Base-by-base conservation (phyloP, 2,113 vertebrate genomes). In the Oreocharis arfaki region DNA sequence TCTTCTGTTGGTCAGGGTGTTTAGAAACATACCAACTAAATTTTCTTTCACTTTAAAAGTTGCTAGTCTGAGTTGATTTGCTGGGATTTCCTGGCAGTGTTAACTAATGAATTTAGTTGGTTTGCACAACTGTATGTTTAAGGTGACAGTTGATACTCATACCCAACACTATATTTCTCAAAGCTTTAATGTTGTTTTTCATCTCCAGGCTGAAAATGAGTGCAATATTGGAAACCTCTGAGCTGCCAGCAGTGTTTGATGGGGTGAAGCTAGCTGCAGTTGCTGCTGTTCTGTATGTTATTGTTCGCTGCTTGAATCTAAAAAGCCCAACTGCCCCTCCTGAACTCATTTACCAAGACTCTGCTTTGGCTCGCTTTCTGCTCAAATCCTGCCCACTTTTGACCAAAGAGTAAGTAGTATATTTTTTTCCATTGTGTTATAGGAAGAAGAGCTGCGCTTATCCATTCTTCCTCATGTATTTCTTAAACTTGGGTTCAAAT, bases 241-340 rank as follows among this genome's bases (percentile, higher is more conserved):
- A 99, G 98, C 98, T 99, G 97, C 99, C 99, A 0, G 99, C 99
- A 1, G 99, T 99, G 97, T 99, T 99, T 42, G 99, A 99, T 4
- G 99, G 99, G 90, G 98, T 99, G 98, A 99, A 99, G 97, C 95
- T 99, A 84, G 99, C 99, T 1, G 99, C 99, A 0, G 99, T 99
- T 16, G 99, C 99, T 65, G 99, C 99, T 3, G 98, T 99, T 75
- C 98, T 99, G 1, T 99, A 99, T 37, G 95, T 99, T 90, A 98
- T 99, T 6, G 99, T 99, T 42, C 99, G 99, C 60, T 99, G 99
- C 95, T 92, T 99, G 95, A 99, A 99, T 95, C 98, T 99, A 30
- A 99, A 99, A 98, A 99, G 99, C 91, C 99, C 99, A 15, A 99
- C 99, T 2, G 99, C 98, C 2, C 96, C 99, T 4, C 99, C 99